Evolutionary conservation across 2,113 vertebrate species (phyloP), one percentile per base, ranked within the genome.

Genomic region (Muscicapa adusta): DNA sequence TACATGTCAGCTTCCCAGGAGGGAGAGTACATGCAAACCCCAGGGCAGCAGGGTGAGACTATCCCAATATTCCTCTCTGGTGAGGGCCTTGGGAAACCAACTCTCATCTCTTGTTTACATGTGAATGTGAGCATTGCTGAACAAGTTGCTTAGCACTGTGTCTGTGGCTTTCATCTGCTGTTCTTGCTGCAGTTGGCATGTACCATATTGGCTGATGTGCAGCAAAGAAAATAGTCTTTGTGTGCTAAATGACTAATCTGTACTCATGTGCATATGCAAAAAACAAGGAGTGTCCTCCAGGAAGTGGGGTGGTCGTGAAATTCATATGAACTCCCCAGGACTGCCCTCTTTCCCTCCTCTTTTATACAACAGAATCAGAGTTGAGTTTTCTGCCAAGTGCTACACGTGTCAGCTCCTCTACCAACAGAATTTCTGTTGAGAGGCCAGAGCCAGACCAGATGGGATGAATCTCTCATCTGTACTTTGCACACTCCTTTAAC

Each of bases 91-190:
- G 82, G 90, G 72, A 96, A 72, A 40, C 56, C 67, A 86, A 2
- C 48, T 77, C 67, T 23, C 12, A 12, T 74, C 72, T 77, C 71
- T 79, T 96, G 93, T 95, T 96, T 94, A 93, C 93, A 63, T 8
- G 67, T 0, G 13, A 77, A n/a, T 86, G 77, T 15, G 88, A 91
- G 85, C 85, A 0, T 34, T 90, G 82, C 93, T 51, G 90, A 91
- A 88, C 82, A 85, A 91, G 88, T 93, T 63, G 93, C 93, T 95
- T 97, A 77, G 95, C 82, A 29, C 93, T 34, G 33, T 91, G 85
- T 90, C 95, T 90, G 94, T 90, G 91, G 78, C 95, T 95, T 83
- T 94, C 93, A 74, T 95, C 88, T 82, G 94, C 42, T 91, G 91
- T 88, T 91, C 94, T 88, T 87, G 67, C 74, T 4, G 17, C 85